phyloP scores from a whole-genome alignment of 2,888 invertebrate species.

The Tanypteryx hageni region DNA sequence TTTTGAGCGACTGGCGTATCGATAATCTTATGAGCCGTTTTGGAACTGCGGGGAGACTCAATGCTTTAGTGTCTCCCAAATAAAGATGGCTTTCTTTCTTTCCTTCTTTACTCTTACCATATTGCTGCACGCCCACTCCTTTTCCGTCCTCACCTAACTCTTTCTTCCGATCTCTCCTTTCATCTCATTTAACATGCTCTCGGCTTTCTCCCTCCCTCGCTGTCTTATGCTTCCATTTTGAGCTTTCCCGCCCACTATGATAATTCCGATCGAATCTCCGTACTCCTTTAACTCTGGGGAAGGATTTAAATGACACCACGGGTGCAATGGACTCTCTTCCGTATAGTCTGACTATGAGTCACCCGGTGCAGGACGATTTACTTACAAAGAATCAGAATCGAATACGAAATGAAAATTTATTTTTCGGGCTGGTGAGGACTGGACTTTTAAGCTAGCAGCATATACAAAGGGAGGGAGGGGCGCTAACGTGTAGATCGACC shows the following conservation, averaged over 20 bases:
- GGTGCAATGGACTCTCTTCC: neutral
- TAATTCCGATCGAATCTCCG: conserved; percentile 26
- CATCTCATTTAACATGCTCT: conserved; percentile 29
- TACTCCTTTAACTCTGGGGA: neutral
- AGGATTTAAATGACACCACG: neutral
- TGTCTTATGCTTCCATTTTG: neutral
- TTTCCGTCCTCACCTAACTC: conserved; percentile 9
- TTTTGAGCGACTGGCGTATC: neutral
- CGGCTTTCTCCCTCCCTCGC: neutral
- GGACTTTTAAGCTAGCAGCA: no score
- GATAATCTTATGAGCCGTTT: conserved; percentile 19
- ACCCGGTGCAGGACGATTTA: no score
- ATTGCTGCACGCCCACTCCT: conserved; percentile 15
- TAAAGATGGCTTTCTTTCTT: conserved; percentile 12
- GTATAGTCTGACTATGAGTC: neutral
- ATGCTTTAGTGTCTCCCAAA: conserved; percentile 2
- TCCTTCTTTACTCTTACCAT: neutral
- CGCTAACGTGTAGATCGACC: no score
- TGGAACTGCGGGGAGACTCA: no score
- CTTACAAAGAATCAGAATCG: no score
- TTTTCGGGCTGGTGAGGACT: no score
- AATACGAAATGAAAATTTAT: no score
- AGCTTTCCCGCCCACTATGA: neutral
- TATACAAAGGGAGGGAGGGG: no score
- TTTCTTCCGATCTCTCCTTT: neutral